Base-by-base conservation (phyloP, 2,113 vertebrate species). In the Trogon surrucura region DNA sequence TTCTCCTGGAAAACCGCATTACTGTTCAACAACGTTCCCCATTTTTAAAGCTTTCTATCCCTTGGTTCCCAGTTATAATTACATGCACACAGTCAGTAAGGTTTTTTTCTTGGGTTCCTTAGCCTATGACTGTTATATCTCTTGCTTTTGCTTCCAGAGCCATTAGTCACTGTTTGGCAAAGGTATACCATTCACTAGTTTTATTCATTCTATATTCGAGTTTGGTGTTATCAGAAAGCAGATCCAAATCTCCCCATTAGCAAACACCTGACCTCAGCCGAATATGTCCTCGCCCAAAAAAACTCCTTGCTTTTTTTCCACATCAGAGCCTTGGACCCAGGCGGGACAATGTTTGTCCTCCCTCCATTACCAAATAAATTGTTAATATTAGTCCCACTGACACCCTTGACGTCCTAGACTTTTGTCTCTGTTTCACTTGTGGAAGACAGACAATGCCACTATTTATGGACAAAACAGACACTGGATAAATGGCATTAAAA, bases 111-210 rank as follows among this genome's bases (percentile, higher is more conserved):
- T 38, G 16, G 8, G 9, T 65, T 93, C 93, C 64, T 84, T 65
- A 67, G 47, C 25, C 53, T 89, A 50, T 45, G 60, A 51, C 61
- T 48, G 36, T 50, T 2, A 0, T 57, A 82, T 79, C 69, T 89
- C 29, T 53, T 53, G 18, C 75, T 80, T 88, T 90, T 2, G 2
- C 51, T 47, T 91, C 74, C 88, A 90, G 30, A 92, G 15, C 56
- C 53, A n/a, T 90, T 70, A 85, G 75, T 84, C 82, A 90, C 48
- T 90, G 36, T 45, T 88, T 83, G 71, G 67, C 48, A 91, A 94
- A 91, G 36, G 22, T 23, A 83, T 4, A 20, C 25, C 6, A 71
- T 88, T 94, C 89, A 80, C 51, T 67, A 48, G 51, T 92, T 95
- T 78, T 26, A 93, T 41, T 34, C 38, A 36, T 67, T 80, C 56